Conservation (phyloP, 2,113 vertebrate species). For the Fregata magnificens region DNA sequence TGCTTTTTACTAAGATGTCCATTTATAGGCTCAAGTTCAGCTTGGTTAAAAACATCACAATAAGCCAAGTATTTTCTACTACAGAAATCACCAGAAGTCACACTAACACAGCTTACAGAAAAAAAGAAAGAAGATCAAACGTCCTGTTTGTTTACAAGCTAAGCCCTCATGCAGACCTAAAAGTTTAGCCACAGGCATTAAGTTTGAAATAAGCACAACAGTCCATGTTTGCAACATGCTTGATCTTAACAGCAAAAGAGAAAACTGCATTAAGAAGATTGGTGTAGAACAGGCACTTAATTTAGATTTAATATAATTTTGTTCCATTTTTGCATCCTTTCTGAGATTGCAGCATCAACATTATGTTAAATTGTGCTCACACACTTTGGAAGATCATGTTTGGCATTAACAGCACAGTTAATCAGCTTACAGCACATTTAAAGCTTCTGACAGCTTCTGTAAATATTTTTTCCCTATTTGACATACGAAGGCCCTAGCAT, state of each 20-base stretch:
- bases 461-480: background rate
- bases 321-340: background rate
- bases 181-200: background rate
- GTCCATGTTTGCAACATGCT: background rate
- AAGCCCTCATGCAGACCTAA: background rate
- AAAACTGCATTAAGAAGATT: background rate
- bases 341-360: background rate
- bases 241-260: background rate
- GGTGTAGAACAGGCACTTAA: background rate
- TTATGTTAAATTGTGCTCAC: fast-evolving
- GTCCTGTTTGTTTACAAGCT: background rate
- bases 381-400: background rate
- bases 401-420: background rate
- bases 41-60: background rate
- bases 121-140: background rate
- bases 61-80: background rate
- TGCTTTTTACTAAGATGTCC: background rate
- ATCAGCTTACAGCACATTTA: background rate
- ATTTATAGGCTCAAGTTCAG: background rate
- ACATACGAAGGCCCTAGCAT: background rate
- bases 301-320: background rate
- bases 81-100: background rate
- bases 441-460: background rate
- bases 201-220: background rate
- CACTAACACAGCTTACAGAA: background rate